These are phyloP conservation scores for Podarcis muralis DNA, from an alignment of 2,113 vertebrate species.

Conservation along the genomic window DNA sequence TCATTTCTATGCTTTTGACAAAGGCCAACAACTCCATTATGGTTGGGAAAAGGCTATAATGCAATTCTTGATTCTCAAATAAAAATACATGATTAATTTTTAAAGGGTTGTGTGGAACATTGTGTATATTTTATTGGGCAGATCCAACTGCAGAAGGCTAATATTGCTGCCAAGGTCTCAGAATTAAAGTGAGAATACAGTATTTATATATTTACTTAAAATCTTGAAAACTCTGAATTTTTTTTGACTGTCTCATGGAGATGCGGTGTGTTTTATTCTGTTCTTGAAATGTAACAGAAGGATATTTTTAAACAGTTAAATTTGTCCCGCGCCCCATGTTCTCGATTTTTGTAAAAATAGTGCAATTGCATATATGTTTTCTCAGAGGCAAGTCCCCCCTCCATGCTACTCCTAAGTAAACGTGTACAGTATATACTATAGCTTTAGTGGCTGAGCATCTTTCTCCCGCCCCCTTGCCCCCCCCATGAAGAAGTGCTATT, in stretches of 20 bases:
- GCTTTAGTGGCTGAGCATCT: neutral
- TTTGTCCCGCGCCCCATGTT: neutral
- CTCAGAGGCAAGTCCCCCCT: neutral
- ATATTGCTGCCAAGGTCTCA: neutral
- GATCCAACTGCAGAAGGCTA: neutral
- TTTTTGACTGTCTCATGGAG: conserved; percentile 45
- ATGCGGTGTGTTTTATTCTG: conserved; percentile 26
- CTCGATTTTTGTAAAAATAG: neutral
- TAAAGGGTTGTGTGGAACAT: neutral
- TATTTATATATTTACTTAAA: neutral
- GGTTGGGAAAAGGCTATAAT: neutral
- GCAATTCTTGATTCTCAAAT: neutral
- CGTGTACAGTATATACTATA: neutral
- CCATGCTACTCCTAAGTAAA: too few relatives aligned
- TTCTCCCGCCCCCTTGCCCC: neutral
- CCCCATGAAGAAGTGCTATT: neutral
- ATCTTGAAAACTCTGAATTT: conserved; percentile 27
- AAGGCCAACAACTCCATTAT: neutral
- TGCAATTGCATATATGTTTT: neutral
- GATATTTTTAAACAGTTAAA: conserved; percentile 13
- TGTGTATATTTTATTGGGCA: neutral
- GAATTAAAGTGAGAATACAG: neutral
- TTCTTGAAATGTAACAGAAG: conserved; percentile 35
- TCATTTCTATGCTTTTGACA: neutral
- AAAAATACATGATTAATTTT: neutral